These are phyloP conservation scores for Aphelenchoides besseyi DNA, from an alignment of 1,140 invertebrate species.

Conservation along the genomic window DNA sequence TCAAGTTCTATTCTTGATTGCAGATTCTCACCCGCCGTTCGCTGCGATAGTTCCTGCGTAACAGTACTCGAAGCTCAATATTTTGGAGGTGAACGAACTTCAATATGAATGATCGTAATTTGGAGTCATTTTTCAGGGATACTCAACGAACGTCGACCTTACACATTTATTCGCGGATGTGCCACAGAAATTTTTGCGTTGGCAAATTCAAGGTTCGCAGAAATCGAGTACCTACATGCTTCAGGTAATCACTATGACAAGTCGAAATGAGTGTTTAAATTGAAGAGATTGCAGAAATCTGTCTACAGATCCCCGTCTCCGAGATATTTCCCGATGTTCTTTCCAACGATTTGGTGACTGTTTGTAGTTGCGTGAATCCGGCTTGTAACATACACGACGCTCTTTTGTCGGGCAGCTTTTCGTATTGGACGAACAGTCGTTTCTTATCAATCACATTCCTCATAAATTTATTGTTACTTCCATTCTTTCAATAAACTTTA, in stretches of 20 bases:
- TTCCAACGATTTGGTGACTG: slow-evolving; percentile 34
- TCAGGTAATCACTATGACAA: not conserved
- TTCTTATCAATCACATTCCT: not conserved
- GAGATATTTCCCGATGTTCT: slow-evolving; percentile 43
- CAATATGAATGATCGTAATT: slow-evolving; percentile 21
- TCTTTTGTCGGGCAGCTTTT: no score
- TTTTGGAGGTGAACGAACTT: slow-evolving; percentile 34
- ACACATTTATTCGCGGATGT: slow-evolving; percentile 46
- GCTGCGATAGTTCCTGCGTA: slow-evolving; percentile 40
- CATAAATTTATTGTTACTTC: not conserved
- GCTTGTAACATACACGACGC: slow-evolving; percentile 39
- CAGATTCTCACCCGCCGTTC: slow-evolving; percentile 32
- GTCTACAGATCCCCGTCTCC: slow-evolving; percentile 31
- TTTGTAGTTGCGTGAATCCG: slow-evolving; percentile 36
- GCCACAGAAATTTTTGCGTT: slow-evolving; percentile 48
- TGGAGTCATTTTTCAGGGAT: slow-evolving; percentile 26
- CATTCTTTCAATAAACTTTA: not conserved
- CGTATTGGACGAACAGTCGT: not conserved
- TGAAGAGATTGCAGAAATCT: slow-evolving; percentile 26
- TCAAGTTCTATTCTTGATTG: no score
- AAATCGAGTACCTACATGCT: slow-evolving; percentile 41
- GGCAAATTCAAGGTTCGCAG: slow-evolving; percentile 36
- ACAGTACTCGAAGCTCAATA: slow-evolving; percentile 44
- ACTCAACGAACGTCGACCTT: slow-evolving; percentile 40
- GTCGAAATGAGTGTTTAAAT: not conserved